phyloP scores from a whole-genome alignment of 23 tunicate genomes.

The Halocynthia roretzi region DNA sequence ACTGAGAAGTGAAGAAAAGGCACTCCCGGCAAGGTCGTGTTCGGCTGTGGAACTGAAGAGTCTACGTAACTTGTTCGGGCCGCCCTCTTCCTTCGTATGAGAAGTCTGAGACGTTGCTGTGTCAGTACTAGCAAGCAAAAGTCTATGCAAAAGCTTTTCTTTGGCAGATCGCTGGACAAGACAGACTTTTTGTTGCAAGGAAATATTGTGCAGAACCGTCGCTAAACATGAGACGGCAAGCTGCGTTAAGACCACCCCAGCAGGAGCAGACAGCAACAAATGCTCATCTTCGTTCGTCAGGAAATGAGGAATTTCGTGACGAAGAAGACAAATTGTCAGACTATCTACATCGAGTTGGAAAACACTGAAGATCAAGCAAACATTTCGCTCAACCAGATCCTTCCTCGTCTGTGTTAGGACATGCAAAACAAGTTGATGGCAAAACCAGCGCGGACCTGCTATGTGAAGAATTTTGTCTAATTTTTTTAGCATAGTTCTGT shows the following conservation, averaged over 20 bases:
- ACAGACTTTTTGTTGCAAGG: slow-evolving; percentile 45
- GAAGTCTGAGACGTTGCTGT: slow-evolving; percentile 2
- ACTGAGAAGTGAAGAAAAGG: slow-evolving; percentile 23
- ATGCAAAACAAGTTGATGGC: slow-evolving; percentile 29
- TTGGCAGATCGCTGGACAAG: not conserved
- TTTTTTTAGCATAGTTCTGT: not conserved
- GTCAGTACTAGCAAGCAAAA: slow-evolving; percentile 34
- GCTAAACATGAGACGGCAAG: slow-evolving; percentile 60
- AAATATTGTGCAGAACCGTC: slow-evolving; percentile 35
- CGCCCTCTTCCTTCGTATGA: not conserved
- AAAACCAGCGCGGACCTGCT: slow-evolving; percentile 14
- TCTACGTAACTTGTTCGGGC: slow-evolving; percentile 54
- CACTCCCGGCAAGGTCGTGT: slow-evolving; percentile 60
- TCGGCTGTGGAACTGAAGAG: slow-evolving; percentile 85
- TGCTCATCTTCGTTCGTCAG: slow-evolving; percentile 32
- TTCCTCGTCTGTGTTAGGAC: slow-evolving; percentile 37
- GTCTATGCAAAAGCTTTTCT: slow-evolving; percentile 3
- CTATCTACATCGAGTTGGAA: slow-evolving; percentile 52
- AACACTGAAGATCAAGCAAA: slow-evolving; percentile 32
- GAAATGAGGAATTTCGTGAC: slow-evolving; percentile 30
- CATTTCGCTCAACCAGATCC: slow-evolving; percentile 21
- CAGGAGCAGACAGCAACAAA: slow-evolving; percentile 32
- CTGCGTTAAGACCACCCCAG: slow-evolving; percentile 42
- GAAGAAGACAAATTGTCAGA: slow-evolving; percentile 37
- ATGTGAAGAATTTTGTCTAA: not conserved